A percentile compares a stretch with the other conserved stretches of the same genome.
Evolutionary conservation across 2,797 vertebrate genomes (phyloP).

Genomic region (Simalia tracyae): DNA sequence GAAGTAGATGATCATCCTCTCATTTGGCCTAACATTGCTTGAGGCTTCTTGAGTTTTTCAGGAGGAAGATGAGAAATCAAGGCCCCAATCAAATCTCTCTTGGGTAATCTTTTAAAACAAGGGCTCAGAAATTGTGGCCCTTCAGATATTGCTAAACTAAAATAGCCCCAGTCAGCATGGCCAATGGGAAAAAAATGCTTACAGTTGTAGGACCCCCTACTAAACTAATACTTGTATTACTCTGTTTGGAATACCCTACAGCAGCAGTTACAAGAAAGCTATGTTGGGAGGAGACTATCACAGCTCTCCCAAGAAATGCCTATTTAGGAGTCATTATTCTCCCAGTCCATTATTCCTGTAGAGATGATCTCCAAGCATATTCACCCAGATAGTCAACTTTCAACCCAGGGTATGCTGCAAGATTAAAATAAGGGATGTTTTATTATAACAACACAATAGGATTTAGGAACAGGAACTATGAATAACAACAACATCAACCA

Average conservation of each 20-base stretch:
- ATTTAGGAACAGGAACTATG: not conserved
- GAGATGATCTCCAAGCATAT: not conserved
- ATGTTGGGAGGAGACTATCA: not conserved
- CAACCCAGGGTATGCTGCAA: no score
- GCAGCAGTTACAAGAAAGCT: not conserved
- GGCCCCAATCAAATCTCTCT: no score
- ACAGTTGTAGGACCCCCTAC: not conserved
- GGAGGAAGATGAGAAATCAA: no score
- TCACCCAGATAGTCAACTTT: not conserved
- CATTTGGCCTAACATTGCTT: no score
- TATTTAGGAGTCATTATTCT: not conserved
- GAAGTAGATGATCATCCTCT: not conserved
- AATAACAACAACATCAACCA: not conserved
- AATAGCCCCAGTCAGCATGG: no score
- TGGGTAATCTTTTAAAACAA: no score
- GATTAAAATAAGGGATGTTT: not conserved
- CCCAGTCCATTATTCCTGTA: not conserved
- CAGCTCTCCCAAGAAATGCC: not conserved
- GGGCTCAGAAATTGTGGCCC: no score
- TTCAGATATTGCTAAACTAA: no score
- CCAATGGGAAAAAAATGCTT: not conserved
- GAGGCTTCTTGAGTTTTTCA: no score
- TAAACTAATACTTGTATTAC: not conserved
- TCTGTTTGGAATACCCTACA: not conserved
- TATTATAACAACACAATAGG: not conserved